These are phyloP conservation scores for Talpa occidentalis DNA, from an alignment of 2,113 vertebrate species.

Conservation along the genomic window DNA sequence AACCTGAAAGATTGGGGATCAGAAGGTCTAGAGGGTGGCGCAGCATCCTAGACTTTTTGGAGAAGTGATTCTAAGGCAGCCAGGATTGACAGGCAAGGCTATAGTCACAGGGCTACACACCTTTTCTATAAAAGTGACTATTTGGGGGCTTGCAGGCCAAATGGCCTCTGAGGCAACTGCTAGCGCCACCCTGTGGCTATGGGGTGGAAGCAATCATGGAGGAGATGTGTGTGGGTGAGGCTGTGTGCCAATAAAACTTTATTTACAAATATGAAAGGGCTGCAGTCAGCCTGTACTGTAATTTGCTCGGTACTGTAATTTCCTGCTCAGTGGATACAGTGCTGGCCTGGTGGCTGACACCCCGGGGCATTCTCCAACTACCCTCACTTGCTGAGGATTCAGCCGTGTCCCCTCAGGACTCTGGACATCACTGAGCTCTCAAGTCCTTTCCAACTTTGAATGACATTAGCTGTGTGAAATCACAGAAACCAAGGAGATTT, in stretches of 20 bases:
- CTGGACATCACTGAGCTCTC: background rate
- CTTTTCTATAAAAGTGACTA: background rate
- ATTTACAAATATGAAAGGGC: background rate
- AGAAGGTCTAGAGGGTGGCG: background rate
- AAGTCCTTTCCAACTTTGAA: slow-evolving; percentile 26
- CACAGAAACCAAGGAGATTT: slow-evolving; percentile 18
- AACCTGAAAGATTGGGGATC: background rate
- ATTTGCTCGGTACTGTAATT: too few relatives aligned
- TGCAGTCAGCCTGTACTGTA: background rate
- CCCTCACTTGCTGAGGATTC: background rate
- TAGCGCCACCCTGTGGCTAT: background rate
- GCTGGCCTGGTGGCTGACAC: background rate
- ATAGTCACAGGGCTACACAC: background rate
- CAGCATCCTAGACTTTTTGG: background rate
- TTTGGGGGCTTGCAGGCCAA: background rate
- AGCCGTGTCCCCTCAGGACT: background rate
- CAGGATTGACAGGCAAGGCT: background rate
- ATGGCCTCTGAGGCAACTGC: background rate
- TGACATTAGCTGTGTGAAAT: slow-evolving; percentile 8
- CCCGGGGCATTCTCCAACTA: background rate
- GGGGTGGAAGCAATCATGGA: background rate
- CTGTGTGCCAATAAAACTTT: background rate
- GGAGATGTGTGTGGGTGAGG: background rate
- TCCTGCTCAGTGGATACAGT: background rate
- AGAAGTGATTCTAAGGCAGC: background rate